These are phyloP conservation scores for Salticus scenicus DNA, from an alignment of 2,888 invertebrate genomes.

Conservation along the genomic window DNA sequence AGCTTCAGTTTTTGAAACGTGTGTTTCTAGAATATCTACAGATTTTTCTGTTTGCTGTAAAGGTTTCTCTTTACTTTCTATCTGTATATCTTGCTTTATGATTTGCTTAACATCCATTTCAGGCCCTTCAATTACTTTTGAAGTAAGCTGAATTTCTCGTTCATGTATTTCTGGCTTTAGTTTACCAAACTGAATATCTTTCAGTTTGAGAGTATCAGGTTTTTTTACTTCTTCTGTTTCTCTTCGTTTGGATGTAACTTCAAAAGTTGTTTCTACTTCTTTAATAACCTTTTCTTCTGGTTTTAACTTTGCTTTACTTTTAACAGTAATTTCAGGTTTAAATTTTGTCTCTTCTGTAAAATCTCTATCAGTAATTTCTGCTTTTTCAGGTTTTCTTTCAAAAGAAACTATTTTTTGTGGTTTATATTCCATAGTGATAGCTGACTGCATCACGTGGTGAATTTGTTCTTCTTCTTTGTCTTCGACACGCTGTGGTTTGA, in stretches of 20 bases:
- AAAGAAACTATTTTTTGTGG: slow-evolving; percentile 34
- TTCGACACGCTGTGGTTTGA: slow-evolving; percentile 38
- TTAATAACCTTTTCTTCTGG: slow-evolving; percentile 29
- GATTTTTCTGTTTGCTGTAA: slow-evolving; percentile 38
- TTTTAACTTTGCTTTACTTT: slow-evolving; percentile 52
- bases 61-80: slow-evolving; percentile 63
- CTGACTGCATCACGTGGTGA: neutral
- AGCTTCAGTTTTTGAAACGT: neutral
- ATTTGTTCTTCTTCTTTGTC: slow-evolving; percentile 40
- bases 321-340: slow-evolving; percentile 58
- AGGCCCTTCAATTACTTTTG: slow-evolving; percentile 35
- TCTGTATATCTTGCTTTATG: slow-evolving; percentile 41
- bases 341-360: slow-evolving; percentile 27
- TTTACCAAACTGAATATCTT: slow-evolving; percentile 30
- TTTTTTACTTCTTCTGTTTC: slow-evolving; percentile 21
- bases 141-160: slow-evolving; percentile 41
- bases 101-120: slow-evolving; percentile 55
- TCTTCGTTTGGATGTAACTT: slow-evolving; percentile 45
- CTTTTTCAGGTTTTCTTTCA: slow-evolving; percentile 45
- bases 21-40: slow-evolving; percentile 7
- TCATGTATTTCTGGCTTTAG: slow-evolving; percentile 42
- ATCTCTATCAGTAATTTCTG: slow-evolving; percentile 22
- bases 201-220: slow-evolving; percentile 3
- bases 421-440: slow-evolving; percentile 44
- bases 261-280: slow-evolving; percentile 44